Conservation (phyloP, 2,797 vertebrate species). For the Sandelia bainsii region DNA sequence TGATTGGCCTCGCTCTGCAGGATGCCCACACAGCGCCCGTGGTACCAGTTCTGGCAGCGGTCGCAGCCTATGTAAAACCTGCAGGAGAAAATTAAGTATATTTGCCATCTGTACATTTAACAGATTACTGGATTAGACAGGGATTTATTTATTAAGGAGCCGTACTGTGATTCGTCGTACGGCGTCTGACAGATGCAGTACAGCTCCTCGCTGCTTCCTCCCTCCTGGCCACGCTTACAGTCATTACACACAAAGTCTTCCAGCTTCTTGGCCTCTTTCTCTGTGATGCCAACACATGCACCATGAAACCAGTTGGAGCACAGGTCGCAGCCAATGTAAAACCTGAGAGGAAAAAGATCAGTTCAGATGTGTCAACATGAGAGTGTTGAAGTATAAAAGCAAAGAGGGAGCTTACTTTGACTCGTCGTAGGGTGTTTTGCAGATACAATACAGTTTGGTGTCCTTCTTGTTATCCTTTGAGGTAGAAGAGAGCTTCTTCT, state of each 20-base stretch:
- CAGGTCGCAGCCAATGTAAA: slow-evolving; percentile 99
- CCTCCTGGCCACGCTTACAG: slow-evolving; percentile 97
- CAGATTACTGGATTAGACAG: neutral
- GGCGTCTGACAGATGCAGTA: slow-evolving; percentile 99
- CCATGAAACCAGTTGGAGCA: slow-evolving; percentile 99
- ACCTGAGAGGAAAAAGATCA: slow-evolving; percentile 83
- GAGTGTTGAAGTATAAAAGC: neutral
- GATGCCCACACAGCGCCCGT: slow-evolving; percentile 98
- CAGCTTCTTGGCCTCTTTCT: slow-evolving; percentile 99
- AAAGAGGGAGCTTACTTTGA: slow-evolving; percentile 89
- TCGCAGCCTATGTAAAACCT: slow-evolving; percentile 99
- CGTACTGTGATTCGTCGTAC: slow-evolving; percentile 98
- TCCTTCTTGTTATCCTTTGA: slow-evolving; percentile 98
- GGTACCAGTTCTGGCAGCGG: slow-evolving; percentile 99
- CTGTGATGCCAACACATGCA: slow-evolving; percentile 97
- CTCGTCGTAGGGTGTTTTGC: slow-evolving; percentile 97
- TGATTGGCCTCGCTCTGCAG: slow-evolving; percentile 97
- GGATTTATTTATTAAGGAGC: neutral
- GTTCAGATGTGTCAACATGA: fast-evolving
- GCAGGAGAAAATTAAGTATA: neutral
- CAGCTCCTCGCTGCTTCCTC: slow-evolving; percentile 89
- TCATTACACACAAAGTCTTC: slow-evolving; percentile 99
- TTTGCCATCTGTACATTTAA: neutral
- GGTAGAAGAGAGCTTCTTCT: slow-evolving; percentile 97
- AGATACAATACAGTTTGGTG: slow-evolving; percentile 98